Percentiles rank a stretch among this genome's conserved stretches.
Conservation (phyloP, 2,888 invertebrate species). For the Ophioninae sp. region DNA sequence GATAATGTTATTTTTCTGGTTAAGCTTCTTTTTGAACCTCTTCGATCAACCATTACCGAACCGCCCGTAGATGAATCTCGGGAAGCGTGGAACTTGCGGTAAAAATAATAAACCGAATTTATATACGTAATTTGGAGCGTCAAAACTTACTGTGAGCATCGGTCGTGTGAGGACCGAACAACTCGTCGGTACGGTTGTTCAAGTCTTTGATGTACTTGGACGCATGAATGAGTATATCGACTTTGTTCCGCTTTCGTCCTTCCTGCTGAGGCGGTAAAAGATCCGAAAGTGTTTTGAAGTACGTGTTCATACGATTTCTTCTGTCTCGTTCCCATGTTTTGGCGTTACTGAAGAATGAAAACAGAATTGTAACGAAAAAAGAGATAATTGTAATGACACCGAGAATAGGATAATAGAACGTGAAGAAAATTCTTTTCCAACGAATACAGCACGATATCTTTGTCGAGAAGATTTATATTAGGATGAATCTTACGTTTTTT, state of each 20-base stretch:
- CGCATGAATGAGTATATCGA: constrained; percentile 81
- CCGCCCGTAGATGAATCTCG: too few species aligned
- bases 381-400: constrained; percentile 3
- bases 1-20: too few species aligned
- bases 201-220: constrained; percentile 79
- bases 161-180: constrained; percentile 75
- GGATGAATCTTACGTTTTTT: constrained; percentile 75
- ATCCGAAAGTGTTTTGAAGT: constrained; percentile 82
- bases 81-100: neutral
- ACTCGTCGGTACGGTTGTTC: constrained; percentile 76
- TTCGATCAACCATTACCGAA: too few species aligned
- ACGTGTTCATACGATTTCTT: constrained; percentile 85
- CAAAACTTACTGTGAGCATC: constrained; percentile 76
- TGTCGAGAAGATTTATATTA: neutral
- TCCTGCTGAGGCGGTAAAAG: constrained; percentile 82
- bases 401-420: neutral
- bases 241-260: constrained; percentile 84
- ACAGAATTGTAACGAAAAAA: constrained; percentile 24
- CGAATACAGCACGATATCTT: neutral
- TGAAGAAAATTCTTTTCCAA: constrained; percentile 20
- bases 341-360: constrained; percentile 82
- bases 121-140: neutral
- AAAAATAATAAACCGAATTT: neutral
- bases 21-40: too few species aligned
- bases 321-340: constrained; percentile 88